Evolutionary conservation across 2,113 vertebrate species (phyloP).

Genomic region (Corythornis madagascariensis): DNA sequence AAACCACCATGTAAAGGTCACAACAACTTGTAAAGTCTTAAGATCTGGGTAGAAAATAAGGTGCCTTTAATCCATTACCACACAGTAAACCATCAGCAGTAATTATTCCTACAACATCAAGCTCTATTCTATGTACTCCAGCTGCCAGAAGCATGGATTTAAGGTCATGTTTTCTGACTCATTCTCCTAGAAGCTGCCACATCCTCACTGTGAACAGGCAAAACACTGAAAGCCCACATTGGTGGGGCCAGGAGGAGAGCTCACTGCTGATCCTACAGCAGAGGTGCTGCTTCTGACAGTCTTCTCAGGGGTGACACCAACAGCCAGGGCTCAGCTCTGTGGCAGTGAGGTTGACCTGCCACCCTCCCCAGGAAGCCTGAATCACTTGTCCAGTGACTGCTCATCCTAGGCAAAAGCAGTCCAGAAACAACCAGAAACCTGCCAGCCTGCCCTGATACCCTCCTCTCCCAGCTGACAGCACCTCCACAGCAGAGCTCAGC

Average conservation of each 20-base stretch:
- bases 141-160: not conserved
- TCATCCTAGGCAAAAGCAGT: rapidly evolving
- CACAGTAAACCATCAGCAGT: not conserved
- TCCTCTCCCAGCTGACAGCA: not conserved
- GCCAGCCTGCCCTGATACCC: not conserved
- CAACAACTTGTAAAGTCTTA: slow-evolving; percentile 8
- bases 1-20: slow-evolving; percentile 36
- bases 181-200: not conserved
- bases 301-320: not conserved
- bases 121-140: not conserved
- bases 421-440: not conserved
- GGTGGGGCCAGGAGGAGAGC: rapidly evolving
- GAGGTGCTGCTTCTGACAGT: not conserved
- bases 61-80: slow-evolving; percentile 9
- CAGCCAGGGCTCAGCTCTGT: not conserved
- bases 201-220: not conserved
- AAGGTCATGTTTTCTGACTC: not conserved
- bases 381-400: no score
- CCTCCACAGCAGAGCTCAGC: not conserved
- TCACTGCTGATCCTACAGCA: rapidly evolving
- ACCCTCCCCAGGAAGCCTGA: rapidly evolving
- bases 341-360: no score
- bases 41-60: slow-evolving; percentile 16
- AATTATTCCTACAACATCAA: not conserved
- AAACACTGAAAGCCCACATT: rapidly evolving